phyloP scores from a whole-genome alignment of 2,113 vertebrate genomes.

The Cacatua alba region DNA sequence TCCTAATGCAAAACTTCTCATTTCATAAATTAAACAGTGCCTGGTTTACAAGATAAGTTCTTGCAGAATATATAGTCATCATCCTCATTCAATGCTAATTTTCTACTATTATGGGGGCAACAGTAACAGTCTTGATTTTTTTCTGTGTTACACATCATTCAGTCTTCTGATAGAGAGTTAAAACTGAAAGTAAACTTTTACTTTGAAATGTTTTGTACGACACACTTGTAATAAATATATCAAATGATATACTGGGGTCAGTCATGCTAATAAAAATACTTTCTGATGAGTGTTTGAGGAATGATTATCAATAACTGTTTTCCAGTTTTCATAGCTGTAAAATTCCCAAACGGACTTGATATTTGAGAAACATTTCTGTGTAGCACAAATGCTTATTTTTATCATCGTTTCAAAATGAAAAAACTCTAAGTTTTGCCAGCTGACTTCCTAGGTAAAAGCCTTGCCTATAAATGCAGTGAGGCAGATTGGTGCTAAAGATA shows the following conservation, averaged over 20 bases:
- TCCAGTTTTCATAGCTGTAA: neutral
- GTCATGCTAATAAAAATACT: neutral
- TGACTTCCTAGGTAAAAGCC: neutral
- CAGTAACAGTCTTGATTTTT: neutral
- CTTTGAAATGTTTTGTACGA: neutral
- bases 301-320: neutral
- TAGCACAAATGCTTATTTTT: neutral
- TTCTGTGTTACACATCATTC: neutral
- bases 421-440: neutral
- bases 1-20: neutral
- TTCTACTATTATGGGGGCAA: neutral
- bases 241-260: neutral
- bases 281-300: neutral
- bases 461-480: neutral
- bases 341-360: neutral
- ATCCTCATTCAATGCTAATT: neutral
- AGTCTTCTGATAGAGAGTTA: neutral
- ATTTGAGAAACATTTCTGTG: neutral
- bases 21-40: neutral
- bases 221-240: neutral
- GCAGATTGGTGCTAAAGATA: neutral
- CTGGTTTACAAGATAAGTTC: neutral
- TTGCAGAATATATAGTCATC: neutral
- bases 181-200: neutral
- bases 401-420: neutral